Conservation (phyloP, 2,797 vertebrate species). For the Lithobates sylvaticus region DNA sequence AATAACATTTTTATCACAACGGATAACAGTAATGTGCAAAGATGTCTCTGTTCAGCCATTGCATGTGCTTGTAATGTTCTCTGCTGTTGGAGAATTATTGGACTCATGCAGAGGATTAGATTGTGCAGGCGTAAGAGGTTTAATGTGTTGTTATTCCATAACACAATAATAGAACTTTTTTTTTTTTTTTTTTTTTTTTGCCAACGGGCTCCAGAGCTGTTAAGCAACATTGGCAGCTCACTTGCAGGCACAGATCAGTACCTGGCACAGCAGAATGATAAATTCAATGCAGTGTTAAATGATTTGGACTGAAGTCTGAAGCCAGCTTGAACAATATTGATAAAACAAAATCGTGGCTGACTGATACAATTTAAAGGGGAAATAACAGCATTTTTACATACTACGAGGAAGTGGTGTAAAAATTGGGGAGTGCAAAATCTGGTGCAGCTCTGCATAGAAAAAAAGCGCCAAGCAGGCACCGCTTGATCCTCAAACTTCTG, state of each 20-base stretch:
- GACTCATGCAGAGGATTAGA: slow-evolving; percentile 34
- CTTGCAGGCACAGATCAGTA: not conserved
- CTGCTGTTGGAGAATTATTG: slow-evolving; percentile 46
- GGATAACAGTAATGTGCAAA: not conserved
- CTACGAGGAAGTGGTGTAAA: too few species aligned
- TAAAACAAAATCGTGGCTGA: not conserved
- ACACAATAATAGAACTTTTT: slow-evolving; percentile 38
- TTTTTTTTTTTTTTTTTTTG: slow-evolving; percentile 16
- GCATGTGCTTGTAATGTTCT: slow-evolving; percentile 36
- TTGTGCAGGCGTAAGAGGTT: slow-evolving; percentile 50
- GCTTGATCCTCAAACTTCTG: too few species aligned
- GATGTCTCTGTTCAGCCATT: slow-evolving; percentile 4
- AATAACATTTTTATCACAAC: not conserved
- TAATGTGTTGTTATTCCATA: slow-evolving; percentile 54
- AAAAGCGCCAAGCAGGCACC: too few species aligned
- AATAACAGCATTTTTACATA: not conserved
- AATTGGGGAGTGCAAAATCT: too few species aligned
- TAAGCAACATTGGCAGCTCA: slow-evolving; percentile 9
- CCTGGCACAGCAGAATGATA: not conserved
- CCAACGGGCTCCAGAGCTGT: not conserved
- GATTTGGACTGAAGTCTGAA: not conserved
- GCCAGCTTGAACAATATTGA: not conserved
- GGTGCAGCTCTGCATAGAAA: too few species aligned
- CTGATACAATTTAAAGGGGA: not conserved
- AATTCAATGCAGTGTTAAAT: not conserved